Evolutionary conservation across 2,113 vertebrate genomes (phyloP), one percentile per base, ranked within the genome.

Genomic region (Amblyornis subalaris): DNA sequence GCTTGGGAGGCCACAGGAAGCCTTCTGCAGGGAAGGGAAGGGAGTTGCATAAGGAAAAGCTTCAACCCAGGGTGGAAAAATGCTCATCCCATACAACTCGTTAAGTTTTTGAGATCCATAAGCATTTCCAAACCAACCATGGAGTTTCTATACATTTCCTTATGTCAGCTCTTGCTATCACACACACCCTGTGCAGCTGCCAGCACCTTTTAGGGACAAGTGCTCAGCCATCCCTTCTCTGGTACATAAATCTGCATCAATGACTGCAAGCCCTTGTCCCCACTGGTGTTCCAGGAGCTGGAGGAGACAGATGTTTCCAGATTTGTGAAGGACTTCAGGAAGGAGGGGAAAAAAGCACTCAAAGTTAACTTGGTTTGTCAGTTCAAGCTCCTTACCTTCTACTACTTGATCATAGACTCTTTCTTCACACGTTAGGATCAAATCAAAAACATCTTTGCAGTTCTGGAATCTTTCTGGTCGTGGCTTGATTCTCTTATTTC

Each of bases 341-440:
- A 51, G 13, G 0, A 19, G 6, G 3, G 2, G 3, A n/a, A 26
- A 33, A 25, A 13, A 28, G 22, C 51, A 66, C 77, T 70, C 40
- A 38, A 79, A 88, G 4, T 80, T 83, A 87, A 85, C 21, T 60
- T 53, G 35, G 22, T 91, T 90, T 57, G 90, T 47, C 71, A 93
- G 33, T 77, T 91, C n/a, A 45, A 82, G 57, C 48, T 90, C 72
- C 98, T 99, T 97, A 99, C 99, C 99, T 98, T 99, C 99, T 88
- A 99, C 97, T 90, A 99, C 99, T 98, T 99, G 99, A 96, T 99
- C 99, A 76, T 99, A 99, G 65, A 99, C 99, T 67, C 99, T 97
- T 97, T 99, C 99, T 93, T 99, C 99, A 62, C 99, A 99, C 38
- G 99, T 99, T 95, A 99, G 98, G 95, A 99, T 99, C 94, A 99